phyloP scores from a whole-genome alignment of 2,797 vertebrate genomes.

The Tokudaia muenninki region DNA sequence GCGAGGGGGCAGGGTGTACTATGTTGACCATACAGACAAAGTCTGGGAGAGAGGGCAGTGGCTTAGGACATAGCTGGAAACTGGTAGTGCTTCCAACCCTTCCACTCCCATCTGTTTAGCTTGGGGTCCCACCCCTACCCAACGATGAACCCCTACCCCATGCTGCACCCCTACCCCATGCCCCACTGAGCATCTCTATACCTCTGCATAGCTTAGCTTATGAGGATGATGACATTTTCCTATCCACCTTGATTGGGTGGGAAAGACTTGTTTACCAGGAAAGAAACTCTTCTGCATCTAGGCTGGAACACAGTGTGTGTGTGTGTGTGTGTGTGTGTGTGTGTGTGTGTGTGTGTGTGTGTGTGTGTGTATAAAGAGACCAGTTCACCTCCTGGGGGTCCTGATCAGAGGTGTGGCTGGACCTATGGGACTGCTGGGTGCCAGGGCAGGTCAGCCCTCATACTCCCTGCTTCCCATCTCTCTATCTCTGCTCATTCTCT shows the following conservation, averaged over 20 bases:
- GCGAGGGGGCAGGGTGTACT: not conserved
- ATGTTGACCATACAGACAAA: not conserved
- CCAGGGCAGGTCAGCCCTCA: not conserved
- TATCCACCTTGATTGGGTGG: not conserved
- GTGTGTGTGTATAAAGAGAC: not conserved
- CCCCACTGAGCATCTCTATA: not conserved
- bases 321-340: not conserved
- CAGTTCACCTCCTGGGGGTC: not conserved
- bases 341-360: not conserved
- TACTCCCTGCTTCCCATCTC: not conserved
- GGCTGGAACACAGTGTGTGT: not conserved
- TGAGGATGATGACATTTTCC: not conserved
- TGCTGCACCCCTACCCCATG: too few relatives aligned
- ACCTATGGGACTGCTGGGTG: not conserved
- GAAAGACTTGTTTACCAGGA: slow-evolving; percentile 1
- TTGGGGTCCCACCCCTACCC: not conserved
- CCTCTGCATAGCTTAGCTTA: not conserved
- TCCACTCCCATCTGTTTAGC: not conserved
- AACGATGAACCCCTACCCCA: not conserved
- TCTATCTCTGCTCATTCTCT: not conserved
- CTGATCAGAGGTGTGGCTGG: not conserved
- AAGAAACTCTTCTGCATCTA: not conserved
- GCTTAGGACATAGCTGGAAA: not conserved
- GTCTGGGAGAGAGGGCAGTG: rapidly evolving
- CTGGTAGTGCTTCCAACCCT: rapidly evolving